These are phyloP conservation scores for Cordylochernes scorpioides DNA, from an alignment of 2,888 invertebrate genomes.

Conservation along the genomic window DNA sequence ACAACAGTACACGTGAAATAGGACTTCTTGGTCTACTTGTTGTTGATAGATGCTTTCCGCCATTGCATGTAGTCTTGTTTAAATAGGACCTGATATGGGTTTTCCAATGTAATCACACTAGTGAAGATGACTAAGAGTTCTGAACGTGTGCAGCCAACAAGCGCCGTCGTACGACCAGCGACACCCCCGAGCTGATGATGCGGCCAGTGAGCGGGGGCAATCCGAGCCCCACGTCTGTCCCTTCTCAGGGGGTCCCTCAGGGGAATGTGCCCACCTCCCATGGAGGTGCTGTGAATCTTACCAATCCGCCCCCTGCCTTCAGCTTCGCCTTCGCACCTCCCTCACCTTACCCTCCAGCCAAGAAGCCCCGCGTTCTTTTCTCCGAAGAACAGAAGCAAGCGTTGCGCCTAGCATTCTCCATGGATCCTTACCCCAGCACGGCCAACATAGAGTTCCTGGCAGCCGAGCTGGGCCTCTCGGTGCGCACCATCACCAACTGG, in stretches of 20 bases:
- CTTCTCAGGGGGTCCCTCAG: too few relatives aligned
- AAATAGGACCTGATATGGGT: too few relatives aligned
- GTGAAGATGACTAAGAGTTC: too few relatives aligned
- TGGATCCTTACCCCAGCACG: constrained; percentile 90
- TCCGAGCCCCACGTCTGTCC: too few relatives aligned
- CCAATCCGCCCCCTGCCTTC: constrained; percentile 5
- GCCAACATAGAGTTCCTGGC: constrained; percentile 86
- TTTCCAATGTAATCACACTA: too few relatives aligned
- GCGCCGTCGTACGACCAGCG: constrained; percentile 6
- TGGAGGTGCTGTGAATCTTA: too few relatives aligned
- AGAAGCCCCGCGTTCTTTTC: constrained; percentile 82
- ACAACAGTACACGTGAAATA: not conserved
- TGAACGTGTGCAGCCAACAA: constrained; percentile 9
- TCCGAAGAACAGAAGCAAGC: constrained; percentile 96
- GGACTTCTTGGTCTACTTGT: not conserved
- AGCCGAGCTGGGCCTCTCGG: constrained; percentile 59
- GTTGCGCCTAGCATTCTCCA: constrained; percentile 63
- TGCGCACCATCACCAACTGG: constrained; percentile 96
- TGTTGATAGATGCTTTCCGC: too few relatives aligned
- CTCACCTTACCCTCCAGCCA: constrained; percentile 33
- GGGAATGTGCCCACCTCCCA: too few relatives aligned
- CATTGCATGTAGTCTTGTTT: too few relatives aligned
- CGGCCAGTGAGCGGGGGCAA: too few relatives aligned
- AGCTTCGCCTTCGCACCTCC: constrained; percentile 12
- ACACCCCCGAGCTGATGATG: constrained; percentile 3